Evolutionary conservation across 2,797 vertebrate species (phyloP), one percentile per base, ranked within the genome.

Genomic region (Sebastes taczanowskii): DNA sequence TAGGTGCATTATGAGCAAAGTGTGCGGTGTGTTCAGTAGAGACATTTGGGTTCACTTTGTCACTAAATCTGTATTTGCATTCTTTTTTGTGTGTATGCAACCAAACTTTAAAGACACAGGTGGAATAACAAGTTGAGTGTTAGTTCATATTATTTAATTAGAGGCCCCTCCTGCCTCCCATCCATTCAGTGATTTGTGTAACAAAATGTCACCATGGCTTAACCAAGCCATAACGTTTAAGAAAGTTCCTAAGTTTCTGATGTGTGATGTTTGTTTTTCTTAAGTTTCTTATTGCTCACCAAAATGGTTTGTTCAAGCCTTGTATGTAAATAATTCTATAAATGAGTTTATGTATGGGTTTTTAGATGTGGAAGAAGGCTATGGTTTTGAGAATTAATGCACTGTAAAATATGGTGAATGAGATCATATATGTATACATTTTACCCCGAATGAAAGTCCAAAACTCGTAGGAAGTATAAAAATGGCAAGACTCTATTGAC

Each of bases 301-400:
- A 84, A 81, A 42, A 83, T 63, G 80, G 80, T 86, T 89, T 86
- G 80, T 91, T 90, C 77, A 83, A 89, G 83, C 88, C 86, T 92
- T 93, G 86, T 92, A 77, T 95, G 93, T 95, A 95, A 93, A 95
- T 95, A 95, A 89, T 92, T 90, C 84, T 93, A 90, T 87, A 86
- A 91, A 89, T 91, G 83, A 89, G 81, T 91, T 90, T 94, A 91
- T 93, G 88, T 92, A 29, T 91, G 86, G 90, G 87, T 80, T 91
- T 92, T 86, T 86, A 91, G 79, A 87, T 85, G 71, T 89, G 87
- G 84, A 87, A 86, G 77, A 81, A 73, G 89, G 86, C 46, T 91
- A 46, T 85, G 82, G 85, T 85, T 92, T 83, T 88, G 83, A 90
- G 79, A 89, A 85, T 90, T 63, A 68, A 90, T 92, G 94, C 92